These are phyloP conservation scores for Tenthredo notha DNA, from an alignment of 2,888 invertebrate genomes.

Conservation along the genomic window DNA sequence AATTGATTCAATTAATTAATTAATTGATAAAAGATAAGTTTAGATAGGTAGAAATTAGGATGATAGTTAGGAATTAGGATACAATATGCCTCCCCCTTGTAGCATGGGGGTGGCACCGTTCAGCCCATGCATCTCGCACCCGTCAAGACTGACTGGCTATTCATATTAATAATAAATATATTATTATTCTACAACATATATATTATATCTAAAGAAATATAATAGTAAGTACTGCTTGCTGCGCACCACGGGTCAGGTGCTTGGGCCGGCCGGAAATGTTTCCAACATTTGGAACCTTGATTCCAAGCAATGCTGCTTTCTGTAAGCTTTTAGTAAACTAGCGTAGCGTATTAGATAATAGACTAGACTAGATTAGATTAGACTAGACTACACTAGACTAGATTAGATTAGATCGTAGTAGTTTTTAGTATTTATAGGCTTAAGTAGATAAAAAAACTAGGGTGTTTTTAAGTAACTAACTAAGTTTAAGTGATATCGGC, in stretches of 20 bases:
- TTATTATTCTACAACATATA: conserved; percentile 67
- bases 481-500: conserved; percentile 69
- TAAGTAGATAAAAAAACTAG: conserved; percentile 66
- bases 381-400: conserved; percentile 20
- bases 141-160: conserved; percentile 77
- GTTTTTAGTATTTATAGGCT: conserved; percentile 46
- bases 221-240: conserved; percentile 75
- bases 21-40: conserved; percentile 40
- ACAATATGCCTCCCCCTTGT: conserved; percentile 68
- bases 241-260: conserved; percentile 75
- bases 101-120: conserved; percentile 65
- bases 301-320: conserved; percentile 69
- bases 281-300: conserved; percentile 39
- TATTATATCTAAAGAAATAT: conserved; percentile 69
- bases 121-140: conserved; percentile 74
- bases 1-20: conserved; percentile 66
- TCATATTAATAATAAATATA: conserved; percentile 69
- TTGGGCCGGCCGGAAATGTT: conserved; percentile 73
- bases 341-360: conserved; percentile 49
- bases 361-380: conserved; percentile 16
- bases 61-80: conserved; percentile 65
- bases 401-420: conserved; percentile 34
- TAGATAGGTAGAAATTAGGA: conserved; percentile 63
- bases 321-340: conserved; percentile 71
- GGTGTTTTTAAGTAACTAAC: conserved; percentile 73